Evolutionary conservation across 2,797 vertebrate species (phyloP).

Genomic region (Mastacembelus armatus): DNA sequence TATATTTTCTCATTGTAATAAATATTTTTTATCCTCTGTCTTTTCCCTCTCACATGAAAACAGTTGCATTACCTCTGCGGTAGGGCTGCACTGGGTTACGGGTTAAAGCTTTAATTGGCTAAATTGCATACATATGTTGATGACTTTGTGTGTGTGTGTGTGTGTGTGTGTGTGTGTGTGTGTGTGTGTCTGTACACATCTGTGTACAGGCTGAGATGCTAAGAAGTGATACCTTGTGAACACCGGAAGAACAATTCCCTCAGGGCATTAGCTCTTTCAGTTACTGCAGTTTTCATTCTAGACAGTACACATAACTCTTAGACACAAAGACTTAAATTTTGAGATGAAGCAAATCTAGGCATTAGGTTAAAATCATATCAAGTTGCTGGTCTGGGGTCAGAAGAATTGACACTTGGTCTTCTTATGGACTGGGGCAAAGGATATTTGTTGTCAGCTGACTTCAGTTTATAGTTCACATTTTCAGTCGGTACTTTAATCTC

Average conservation of each 20-base stretch:
- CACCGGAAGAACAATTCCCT: constrained; percentile 64
- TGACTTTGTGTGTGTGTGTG: constrained; percentile 55
- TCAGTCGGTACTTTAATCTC: neutral
- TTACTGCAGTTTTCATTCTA: constrained; percentile 69
- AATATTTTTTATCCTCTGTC: neutral
- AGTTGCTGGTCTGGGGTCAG: constrained; percentile 4
- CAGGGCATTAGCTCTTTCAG: constrained; percentile 53
- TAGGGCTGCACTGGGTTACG: constrained; percentile 51
- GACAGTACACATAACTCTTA: constrained; percentile 24
- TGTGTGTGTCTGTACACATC: constrained; percentile 36
- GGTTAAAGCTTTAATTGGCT: constrained; percentile 67
- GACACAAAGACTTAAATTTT: neutral
- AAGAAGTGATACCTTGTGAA: constrained; percentile 68
- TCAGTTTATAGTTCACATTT: too few relatives aligned
- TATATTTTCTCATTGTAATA: neutral
- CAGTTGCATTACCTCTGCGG: constrained; percentile 54
- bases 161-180: constrained; percentile 22
- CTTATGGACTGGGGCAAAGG: neutral
- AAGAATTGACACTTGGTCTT: neutral
- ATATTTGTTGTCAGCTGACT: too few relatives aligned
- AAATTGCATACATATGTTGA: constrained; percentile 77
- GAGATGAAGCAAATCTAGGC: constrained; percentile 41
- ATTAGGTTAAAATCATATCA: too few relatives aligned
- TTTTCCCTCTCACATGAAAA: constrained; percentile 44
- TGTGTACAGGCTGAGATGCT: constrained; percentile 61